Evolutionary conservation across 1,140 invertebrate genomes (phyloP), one percentile per base, ranked within the genome.

Genomic region (Diachasma alloeum): DNA sequence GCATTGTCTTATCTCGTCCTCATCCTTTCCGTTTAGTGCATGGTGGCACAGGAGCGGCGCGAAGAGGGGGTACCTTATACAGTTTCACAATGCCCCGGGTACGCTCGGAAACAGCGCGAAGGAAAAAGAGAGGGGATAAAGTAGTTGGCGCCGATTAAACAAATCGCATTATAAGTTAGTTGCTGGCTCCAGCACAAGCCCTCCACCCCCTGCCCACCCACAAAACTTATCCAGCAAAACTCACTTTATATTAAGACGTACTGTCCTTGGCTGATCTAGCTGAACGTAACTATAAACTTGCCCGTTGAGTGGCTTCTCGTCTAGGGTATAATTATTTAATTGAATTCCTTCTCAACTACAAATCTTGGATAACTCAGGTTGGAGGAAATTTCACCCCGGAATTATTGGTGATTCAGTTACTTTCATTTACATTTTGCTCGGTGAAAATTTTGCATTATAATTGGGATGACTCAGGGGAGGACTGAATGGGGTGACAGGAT

Each of bases 101-200:
- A 9, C 19, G 26, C 19, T 63, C 26, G 24, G 59, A 15, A 26
- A 26, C 19, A 15, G 22, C 74, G 39, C 37, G 24, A 74, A 48
- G 73, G 26, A 44, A 53, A 37, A 59, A 77, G 69, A 79, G 78
- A 80, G 53, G 77, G 85, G 85, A 85, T 78, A 86, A 85, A 87
- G 84, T 87, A 86, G 85, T 87, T 88, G 87, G 87, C 87, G 85
- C 85, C 87, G 87, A 90, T 88, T 90, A 88, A 88, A 88, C 86
- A 90, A 90, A 88, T 90, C 87, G 84, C 86, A 88, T 88, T 89
- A 90, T 89, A 88, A 90, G 85, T 88, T 89, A 87, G 84, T 84
- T 83, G 81, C 83, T 85, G 82, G 68, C 72, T 63, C 46, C 42
- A 78, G 71, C 42, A 66, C 63, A 75, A 75, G 39, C 37, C 42